phyloP scores from a whole-genome alignment of 2,888 invertebrate species.

The Gortyna flavago region DNA sequence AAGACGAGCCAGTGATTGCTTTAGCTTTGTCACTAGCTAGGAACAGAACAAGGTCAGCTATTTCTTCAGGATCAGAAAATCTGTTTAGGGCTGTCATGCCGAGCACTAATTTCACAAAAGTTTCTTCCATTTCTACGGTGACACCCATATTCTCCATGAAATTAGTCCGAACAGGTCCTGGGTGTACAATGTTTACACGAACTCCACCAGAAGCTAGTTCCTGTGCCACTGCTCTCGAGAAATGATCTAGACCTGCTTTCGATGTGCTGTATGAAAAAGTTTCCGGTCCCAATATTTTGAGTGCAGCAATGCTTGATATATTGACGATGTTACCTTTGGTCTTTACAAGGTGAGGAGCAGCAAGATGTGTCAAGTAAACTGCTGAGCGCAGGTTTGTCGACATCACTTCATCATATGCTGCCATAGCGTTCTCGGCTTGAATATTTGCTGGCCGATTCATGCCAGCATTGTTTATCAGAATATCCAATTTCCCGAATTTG shows the following conservation, averaged over 20 bases:
- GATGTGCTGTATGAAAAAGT: background rate
- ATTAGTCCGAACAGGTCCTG: slow-evolving; percentile 4
- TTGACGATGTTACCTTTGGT: slow-evolving; percentile 79
- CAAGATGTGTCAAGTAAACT: slow-evolving; percentile 53
- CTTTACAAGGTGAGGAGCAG: slow-evolving; percentile 60
- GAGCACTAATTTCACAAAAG: background rate
- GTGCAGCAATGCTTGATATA: slow-evolving; percentile 15
- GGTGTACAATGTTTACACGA: slow-evolving; percentile 13
- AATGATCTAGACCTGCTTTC: slow-evolving; percentile 22
- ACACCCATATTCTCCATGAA: background rate
- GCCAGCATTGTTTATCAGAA: slow-evolving; percentile 37
- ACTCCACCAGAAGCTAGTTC: slow-evolving; percentile 24
- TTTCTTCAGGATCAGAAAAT: slow-evolving; percentile 9
- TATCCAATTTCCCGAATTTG: slow-evolving; percentile 20
- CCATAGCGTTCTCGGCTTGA: background rate
- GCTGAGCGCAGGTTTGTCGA: slow-evolving; percentile 42
- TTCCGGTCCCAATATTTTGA: background rate
- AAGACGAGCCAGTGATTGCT: slow-evolving; percentile 11
- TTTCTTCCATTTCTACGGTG: background rate
- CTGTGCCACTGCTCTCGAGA: slow-evolving; percentile 13
- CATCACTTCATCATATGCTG: slow-evolving; percentile 32
- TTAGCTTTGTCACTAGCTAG: slow-evolving; percentile 20
- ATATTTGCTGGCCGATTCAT: background rate
- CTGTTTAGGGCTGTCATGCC: background rate
- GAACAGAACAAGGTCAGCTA: slow-evolving; percentile 14